Conservation (phyloP, 1,140 invertebrate species). For the Patella vulgata region DNA sequence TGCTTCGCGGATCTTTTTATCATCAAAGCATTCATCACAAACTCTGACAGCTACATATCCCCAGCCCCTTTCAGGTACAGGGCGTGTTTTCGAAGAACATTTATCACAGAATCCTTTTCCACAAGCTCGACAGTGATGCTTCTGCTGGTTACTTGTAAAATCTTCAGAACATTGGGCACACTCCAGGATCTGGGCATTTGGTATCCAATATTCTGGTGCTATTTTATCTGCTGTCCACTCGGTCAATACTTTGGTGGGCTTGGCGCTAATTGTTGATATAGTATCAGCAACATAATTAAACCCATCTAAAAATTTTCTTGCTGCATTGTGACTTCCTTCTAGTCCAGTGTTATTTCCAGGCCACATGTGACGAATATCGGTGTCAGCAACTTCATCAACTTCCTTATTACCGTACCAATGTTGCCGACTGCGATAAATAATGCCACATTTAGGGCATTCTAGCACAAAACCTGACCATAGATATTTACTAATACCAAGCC, state of each 20-base stretch:
- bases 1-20: slow-evolving; percentile 23
- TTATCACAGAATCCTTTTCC: slow-evolving; percentile 69
- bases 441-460: slow-evolving; percentile 83
- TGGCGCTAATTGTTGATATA: slow-evolving; percentile 75
- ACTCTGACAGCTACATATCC: slow-evolving; percentile 65
- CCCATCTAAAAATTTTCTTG: slow-evolving; percentile 80
- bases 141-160: slow-evolving; percentile 67
- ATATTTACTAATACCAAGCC: slow-evolving; percentile 80
- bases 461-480: slow-evolving; percentile 84
- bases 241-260: slow-evolving; percentile 75
- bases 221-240: slow-evolving; percentile 83
- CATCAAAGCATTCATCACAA: slow-evolving; percentile 65
- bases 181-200: slow-evolving; percentile 79
- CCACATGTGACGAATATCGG: slow-evolving; percentile 84
- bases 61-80: slow-evolving; percentile 69
- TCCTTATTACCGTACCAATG: slow-evolving; percentile 88
- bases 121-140: slow-evolving; percentile 83
- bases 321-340: slow-evolving; percentile 74
- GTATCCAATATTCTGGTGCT: slow-evolving; percentile 83
- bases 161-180: slow-evolving; percentile 75
- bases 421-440: slow-evolving; percentile 83
- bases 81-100: slow-evolving; percentile 62
- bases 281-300: slow-evolving; percentile 78
- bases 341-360: slow-evolving; percentile 66
- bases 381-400: slow-evolving; percentile 75